These are phyloP conservation scores for Drosophila orosa DNA, from an alignment of 1,140 invertebrate genomes.

Conservation along the genomic window DNA sequence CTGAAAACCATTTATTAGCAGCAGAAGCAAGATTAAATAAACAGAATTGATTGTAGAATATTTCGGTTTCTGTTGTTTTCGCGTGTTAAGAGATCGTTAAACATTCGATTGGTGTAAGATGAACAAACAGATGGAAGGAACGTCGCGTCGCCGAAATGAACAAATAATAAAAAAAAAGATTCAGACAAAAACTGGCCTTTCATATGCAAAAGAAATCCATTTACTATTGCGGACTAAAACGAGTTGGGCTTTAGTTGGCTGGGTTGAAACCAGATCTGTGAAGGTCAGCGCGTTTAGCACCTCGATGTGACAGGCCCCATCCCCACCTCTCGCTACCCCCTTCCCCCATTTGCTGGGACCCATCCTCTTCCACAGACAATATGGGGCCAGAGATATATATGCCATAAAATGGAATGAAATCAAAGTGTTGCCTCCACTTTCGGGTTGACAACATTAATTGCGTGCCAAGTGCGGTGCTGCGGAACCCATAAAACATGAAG, in stretches of 20 bases:
- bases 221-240: constrained; percentile 57
- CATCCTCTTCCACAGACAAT: constrained; percentile 30
- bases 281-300: constrained; percentile 72
- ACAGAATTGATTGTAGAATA: constrained; percentile 63
- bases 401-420: constrained; percentile 17
- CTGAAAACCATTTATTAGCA: constrained; percentile 14
- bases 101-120: constrained; percentile 49
- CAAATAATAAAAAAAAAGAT: constrained; percentile 24
- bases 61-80: constrained; percentile 30
- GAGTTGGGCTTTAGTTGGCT: constrained; percentile 43
- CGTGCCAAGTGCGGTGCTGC: constrained; percentile 48
- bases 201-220: constrained; percentile 69
- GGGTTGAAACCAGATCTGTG: constrained; percentile 68
- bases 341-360: neutral
- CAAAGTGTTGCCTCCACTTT: constrained; percentile 23
- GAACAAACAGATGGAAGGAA: constrained; percentile 16
- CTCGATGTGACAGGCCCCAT: constrained; percentile 20
- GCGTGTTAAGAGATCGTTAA: constrained; percentile 45
- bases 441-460: constrained; percentile 57
- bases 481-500: constrained; percentile 48
- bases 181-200: constrained; percentile 63
- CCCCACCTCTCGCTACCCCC: constrained; percentile 1
- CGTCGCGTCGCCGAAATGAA: constrained; percentile 10
- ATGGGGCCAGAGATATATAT: constrained; percentile 23
- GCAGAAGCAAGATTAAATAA: constrained; percentile 39